These are phyloP conservation scores for Nannospalax galili DNA, from an alignment of 2,113 vertebrate genomes.

Conservation along the genomic window DNA sequence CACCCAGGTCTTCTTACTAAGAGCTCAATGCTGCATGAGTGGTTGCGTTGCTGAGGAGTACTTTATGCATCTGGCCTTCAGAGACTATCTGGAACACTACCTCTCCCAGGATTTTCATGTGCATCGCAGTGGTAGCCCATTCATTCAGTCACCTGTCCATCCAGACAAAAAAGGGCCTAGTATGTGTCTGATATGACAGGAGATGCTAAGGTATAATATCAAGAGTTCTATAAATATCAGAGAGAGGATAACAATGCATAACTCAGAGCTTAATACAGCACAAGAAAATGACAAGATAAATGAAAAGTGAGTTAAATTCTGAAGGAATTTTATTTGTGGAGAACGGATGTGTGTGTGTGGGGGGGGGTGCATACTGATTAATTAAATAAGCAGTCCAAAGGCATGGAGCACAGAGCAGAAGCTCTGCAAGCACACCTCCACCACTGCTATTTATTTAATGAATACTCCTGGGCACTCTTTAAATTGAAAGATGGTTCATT, in stretches of 20 bases:
- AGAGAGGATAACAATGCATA: neutral
- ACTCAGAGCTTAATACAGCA: neutral
- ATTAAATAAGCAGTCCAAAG: constrained; percentile 66
- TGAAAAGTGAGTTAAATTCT: constrained; percentile 16
- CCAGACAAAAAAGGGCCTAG: neutral
- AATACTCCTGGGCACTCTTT: constrained; percentile 85
- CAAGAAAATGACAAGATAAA: constrained; percentile 4
- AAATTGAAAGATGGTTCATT: constrained; percentile 85
- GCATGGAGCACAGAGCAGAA: constrained; percentile 15
- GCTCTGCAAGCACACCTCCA: constrained; percentile 77
- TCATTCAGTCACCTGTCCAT: neutral
- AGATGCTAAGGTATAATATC: neutral
- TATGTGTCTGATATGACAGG: neutral
- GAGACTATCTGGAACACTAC: neutral
- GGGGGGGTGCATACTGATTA: constrained; percentile 29
- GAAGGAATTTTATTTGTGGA: constrained; percentile 10
- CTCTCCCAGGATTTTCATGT: neutral
- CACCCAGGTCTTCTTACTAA: neutral
- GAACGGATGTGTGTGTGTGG: constrained; percentile 23
- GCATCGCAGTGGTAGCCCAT: accelerated
- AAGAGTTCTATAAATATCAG: neutral
- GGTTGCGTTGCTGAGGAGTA: neutral
- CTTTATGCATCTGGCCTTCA: neutral
- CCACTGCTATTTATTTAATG: constrained; percentile 84
- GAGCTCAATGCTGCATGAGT: neutral